A percentile compares a stretch with the other conserved stretches of the same genome.
phyloP scores from a whole-genome alignment of 2,888 invertebrate species.

The Malthinus flaveolus region DNA sequence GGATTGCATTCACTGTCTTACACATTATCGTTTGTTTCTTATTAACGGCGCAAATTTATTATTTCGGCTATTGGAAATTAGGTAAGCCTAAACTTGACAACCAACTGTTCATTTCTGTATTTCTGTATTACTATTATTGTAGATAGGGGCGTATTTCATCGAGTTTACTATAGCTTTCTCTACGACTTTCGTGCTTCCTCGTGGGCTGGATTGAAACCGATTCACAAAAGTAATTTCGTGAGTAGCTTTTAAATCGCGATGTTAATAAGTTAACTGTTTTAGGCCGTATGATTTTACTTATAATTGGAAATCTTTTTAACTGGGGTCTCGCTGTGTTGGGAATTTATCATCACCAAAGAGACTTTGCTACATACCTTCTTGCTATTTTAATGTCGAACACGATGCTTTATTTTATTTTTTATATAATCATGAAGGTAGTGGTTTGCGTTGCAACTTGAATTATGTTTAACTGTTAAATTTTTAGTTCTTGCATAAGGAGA shows the following conservation, averaged over 20 bases:
- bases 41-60: slow-evolving; percentile 74
- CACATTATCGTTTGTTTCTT: slow-evolving; percentile 69
- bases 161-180: slow-evolving; percentile 42
- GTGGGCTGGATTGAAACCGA: slow-evolving; percentile 52
- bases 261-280: slow-evolving; percentile 20
- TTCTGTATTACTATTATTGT: slow-evolving; percentile 28
- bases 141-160: slow-evolving; percentile 42
- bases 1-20: slow-evolving; percentile 70
- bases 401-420: slow-evolving; percentile 77
- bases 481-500: slow-evolving; percentile 66
- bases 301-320: slow-evolving; percentile 66
- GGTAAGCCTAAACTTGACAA: slow-evolving; percentile 52
- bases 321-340: slow-evolving; percentile 70
- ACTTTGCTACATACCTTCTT: slow-evolving; percentile 80
- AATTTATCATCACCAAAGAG: slow-evolving; percentile 62
- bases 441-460: background rate
- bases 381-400: slow-evolving; percentile 82
- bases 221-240: slow-evolving; percentile 47
- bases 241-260: background rate
- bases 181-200: slow-evolving; percentile 55
- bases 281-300: slow-evolving; percentile 61
- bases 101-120: background rate
- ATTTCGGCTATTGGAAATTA: slow-evolving; percentile 71
- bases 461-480: slow-evolving; percentile 26
- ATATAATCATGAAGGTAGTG: slow-evolving; percentile 79